These are phyloP conservation scores for Buphagus erythrorhynchus DNA, from an alignment of 2,797 vertebrate genomes.

Conservation along the genomic window DNA sequence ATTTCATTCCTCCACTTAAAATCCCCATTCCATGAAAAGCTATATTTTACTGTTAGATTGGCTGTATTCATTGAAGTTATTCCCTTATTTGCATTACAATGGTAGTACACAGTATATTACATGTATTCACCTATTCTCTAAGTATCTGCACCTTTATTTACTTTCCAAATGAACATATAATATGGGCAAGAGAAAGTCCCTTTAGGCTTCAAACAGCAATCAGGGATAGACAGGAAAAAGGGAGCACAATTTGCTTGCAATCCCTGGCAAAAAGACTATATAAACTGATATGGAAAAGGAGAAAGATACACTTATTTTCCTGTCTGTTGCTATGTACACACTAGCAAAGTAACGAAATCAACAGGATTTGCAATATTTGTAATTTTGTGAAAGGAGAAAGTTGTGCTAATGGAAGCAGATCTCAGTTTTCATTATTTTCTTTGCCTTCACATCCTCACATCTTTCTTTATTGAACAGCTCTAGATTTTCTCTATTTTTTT, in stretches of 20 bases:
- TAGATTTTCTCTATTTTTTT: background rate
- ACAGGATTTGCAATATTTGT: background rate
- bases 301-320: background rate
- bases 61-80: constrained; percentile 13
- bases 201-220: background rate
- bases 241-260: background rate
- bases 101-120: background rate
- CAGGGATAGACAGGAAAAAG: background rate
- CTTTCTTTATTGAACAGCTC: background rate
- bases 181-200: background rate
- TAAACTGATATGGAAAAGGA: background rate
- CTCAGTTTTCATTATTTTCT: background rate
- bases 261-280: background rate
- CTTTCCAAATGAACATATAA: background rate
- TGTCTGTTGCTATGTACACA: background rate
- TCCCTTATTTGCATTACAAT: constrained; percentile 52
- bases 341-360: background rate
- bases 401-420: background rate
- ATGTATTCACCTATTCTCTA: constrained; percentile 1
- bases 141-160: background rate
- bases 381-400: background rate
- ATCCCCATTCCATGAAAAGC: constrained; percentile 1
- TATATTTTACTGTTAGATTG: constrained; percentile 38
- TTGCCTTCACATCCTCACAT: background rate
- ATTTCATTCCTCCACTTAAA: constrained; percentile 40